Base-by-base conservation (phyloP, 1,140 invertebrate genomes). In the Panulirus ornatus region DNA sequence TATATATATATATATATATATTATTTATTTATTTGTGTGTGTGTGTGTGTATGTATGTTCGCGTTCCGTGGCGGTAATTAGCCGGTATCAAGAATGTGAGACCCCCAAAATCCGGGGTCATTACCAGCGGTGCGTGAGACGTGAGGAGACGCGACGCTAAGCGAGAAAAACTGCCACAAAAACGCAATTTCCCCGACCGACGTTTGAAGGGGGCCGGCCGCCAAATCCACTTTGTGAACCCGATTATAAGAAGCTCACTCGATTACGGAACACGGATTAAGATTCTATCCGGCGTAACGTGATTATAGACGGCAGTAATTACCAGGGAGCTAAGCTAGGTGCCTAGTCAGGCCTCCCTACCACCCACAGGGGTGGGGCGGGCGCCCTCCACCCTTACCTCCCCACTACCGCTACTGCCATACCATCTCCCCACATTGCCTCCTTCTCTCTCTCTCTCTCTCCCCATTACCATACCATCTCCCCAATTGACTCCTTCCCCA, bases 281-380 rank as follows among this genome's bases (percentile, higher is more conserved):
- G 71, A 75, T 75, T 75, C 71, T 75, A 75, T 75, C 71, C 71
- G 71, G 36, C 71, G 71, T 75, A 75, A 70, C 36, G 8, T 75
- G 36, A 75, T 75, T 75, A 75, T 75, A 34, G 71, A 34, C 71
- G 8, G 36, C 9, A 11, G 71, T 75, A 75, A 75, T 75, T 75
- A 75, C 30, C 71, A 40, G 40, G 36, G 36, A 75, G 19, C 30
- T 6, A 11, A 38, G 5, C 30, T 75, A 22, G 30, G 71, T 75
- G 34, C 36, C 19, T 38, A 34, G 36, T 75, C 71, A 34, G 19
- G 19, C 36, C 36, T 70, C 22, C 66, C 66, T 70, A 9, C 66
- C n/a, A 11, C 1, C n/a, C 66, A 5, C 22, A 6, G 27, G 5
- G 3, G 3, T 22, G 5, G 9, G 9, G 27, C 36, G 9, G 27